These are phyloP conservation scores for Antennarius striatus DNA, from an alignment of 2,113 vertebrate species.

Conservation along the genomic window DNA sequence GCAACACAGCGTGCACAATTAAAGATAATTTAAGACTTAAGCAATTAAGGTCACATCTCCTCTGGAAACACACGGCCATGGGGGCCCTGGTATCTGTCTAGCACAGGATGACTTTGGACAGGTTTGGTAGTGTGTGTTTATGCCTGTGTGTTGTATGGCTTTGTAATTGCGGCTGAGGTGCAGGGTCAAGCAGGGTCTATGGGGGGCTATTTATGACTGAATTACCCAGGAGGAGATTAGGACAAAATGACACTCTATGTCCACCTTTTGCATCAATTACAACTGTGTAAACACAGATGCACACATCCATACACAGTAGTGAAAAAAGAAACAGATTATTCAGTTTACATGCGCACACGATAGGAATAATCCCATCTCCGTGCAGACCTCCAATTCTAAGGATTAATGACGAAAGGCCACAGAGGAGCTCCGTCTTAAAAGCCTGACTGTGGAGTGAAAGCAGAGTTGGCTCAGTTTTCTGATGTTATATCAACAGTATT, in stretches of 20 bases:
- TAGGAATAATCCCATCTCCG: constrained; percentile 50
- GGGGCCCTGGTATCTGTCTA: constrained; percentile 78
- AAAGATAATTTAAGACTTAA: constrained; percentile 86
- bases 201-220: constrained; percentile 51
- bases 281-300: constrained; percentile 62
- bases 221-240: constrained; percentile 73
- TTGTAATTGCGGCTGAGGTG: constrained; percentile 66
- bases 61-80: constrained; percentile 77
- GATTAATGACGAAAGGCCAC: constrained; percentile 47
- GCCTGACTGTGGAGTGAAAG: constrained; percentile 23
- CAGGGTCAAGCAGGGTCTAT: constrained; percentile 74
- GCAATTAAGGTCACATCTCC: constrained; percentile 81
- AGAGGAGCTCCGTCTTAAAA: constrained; percentile 30
- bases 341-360: constrained; percentile 40
- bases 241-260: constrained; percentile 63
- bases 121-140: constrained; percentile 67
- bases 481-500: constrained; percentile 48
- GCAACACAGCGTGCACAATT: constrained; percentile 79
- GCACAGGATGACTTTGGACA: constrained; percentile 79
- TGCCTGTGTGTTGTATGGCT: constrained; percentile 41
- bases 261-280: constrained; percentile 64
- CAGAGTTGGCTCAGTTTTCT: constrained; percentile 6
- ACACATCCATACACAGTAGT: background rate
- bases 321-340: constrained; percentile 19
- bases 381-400: constrained; percentile 42